A percentile compares a stretch with the other conserved stretches of the same genome.
These are phyloP conservation scores for Gadopsis marmoratus DNA, from an alignment of 2,797 vertebrate genomes.

Conservation along the genomic window DNA sequence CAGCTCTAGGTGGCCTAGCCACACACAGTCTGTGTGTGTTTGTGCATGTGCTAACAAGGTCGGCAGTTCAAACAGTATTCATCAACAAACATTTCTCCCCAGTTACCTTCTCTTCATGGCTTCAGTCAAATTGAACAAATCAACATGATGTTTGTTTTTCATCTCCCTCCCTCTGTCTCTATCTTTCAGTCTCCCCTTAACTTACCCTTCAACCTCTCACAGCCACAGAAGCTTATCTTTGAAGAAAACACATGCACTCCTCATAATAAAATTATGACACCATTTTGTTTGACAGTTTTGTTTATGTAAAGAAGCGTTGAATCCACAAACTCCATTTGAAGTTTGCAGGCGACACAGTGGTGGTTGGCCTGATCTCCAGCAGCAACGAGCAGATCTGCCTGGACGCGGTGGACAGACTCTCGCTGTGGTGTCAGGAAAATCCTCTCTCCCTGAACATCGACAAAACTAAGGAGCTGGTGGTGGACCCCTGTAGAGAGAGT, in stretches of 20 bases:
- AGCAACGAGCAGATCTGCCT: too few relatives aligned
- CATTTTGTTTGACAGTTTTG: conserved; percentile 44
- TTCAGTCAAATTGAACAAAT: conserved; percentile 72
- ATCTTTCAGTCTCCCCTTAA: conserved; percentile 30
- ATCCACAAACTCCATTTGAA: too few relatives aligned
- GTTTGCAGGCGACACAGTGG: too few relatives aligned
- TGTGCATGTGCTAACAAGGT: conserved; percentile 56
- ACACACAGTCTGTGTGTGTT: conserved; percentile 35
- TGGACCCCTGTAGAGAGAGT: too few relatives aligned
- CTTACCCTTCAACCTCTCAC: conserved; percentile 39
- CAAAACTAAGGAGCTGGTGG: too few relatives aligned
- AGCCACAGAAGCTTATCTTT: conserved; percentile 20
- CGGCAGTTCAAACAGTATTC: conserved; percentile 64
- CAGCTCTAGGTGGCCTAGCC: conserved; percentile 20
- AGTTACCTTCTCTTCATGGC: conserved; percentile 64
- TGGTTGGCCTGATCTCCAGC: too few relatives aligned
- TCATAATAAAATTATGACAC: conserved; percentile 41
- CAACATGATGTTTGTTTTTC: conserved; percentile 37
- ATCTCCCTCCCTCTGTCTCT: conserved; percentile 25
- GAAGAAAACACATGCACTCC: conserved; percentile 36
- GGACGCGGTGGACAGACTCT: too few relatives aligned
- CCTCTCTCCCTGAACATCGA: too few relatives aligned
- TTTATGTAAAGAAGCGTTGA: conserved; percentile 12
- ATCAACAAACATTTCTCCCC: conserved; percentile 68
- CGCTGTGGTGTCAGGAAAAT: too few relatives aligned